Evolutionary conservation across 2,113 vertebrate species (phyloP), one percentile per base, ranked within the genome.

Genomic region (Myrmecobius fasciatus): DNA sequence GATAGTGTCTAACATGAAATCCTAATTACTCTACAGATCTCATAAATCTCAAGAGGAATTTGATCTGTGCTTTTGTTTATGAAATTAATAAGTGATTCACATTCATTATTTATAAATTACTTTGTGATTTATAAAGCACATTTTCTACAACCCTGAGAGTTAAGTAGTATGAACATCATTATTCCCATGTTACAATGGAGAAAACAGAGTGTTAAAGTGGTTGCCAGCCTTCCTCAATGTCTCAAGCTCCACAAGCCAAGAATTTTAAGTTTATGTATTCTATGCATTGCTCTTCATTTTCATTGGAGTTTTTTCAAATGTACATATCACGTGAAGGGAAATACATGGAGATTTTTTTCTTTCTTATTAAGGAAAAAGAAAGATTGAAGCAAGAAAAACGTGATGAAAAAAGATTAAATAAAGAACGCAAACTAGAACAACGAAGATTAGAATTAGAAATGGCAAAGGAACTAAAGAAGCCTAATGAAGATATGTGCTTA

Each of bases 401-500:
- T 12, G 99, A 99, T 94, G 99, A 99, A 97, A 99, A 99, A 98
- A 99, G 99, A 90, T 97, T 99, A 97, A 99, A 99, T 98, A 99
- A 99, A 98, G 99, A 99, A 89, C 99, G 99, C 96, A 99, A 99
- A 97, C 97, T 99, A 96, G 99, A 99, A 96, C 99, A 99, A 90
- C 98, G 99, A 89, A 98, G 99, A 96, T 94, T 99, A 97, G 99
- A 99, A 97, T 98, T 99, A 97, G 99, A 99, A 98, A 99, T 99
- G 97, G 99, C 99, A 67, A 99, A 99, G 96, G 99, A 99, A 97
- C 98, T 99, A 53, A 99, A 99, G 98, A 99, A 99, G 96, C 99
- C 99, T 92, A 99, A 99, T 49, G 99, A 99, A 98, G 99, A 99
- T 98, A 99, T 99, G 99, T 99, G 99, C 97, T 99, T 99, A 98